Evolutionary conservation across 30 jellyfish, hydroid and myxozoan genomes (phyloP).

Genomic region (Chrysaora quinquecirrha): DNA sequence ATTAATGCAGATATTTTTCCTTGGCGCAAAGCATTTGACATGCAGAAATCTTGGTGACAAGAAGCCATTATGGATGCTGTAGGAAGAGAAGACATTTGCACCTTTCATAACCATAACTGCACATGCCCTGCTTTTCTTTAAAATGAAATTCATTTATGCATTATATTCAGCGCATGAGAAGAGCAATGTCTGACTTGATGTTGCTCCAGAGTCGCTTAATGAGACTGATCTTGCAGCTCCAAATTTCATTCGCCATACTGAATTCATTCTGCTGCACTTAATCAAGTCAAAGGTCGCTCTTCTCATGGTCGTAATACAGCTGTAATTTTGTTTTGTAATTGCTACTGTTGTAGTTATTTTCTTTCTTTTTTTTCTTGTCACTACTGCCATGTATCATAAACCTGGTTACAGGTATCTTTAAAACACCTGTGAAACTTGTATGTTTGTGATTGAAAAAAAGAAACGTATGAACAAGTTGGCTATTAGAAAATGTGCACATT

Average conservation of each 20-base stretch:
- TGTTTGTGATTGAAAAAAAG: no score
- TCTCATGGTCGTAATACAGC: not conserved
- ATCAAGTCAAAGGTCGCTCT: not conserved
- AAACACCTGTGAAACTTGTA: no score
- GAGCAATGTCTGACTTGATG: constrained; percentile 46
- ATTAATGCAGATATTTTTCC: constrained; percentile 27
- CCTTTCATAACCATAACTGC: constrained; percentile 2
- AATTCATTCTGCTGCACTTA: no score
- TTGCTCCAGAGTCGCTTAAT: constrained; percentile 52
- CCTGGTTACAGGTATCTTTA: no score
- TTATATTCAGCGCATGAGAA: constrained; percentile 44
- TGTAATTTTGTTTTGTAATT: no score
- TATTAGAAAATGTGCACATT: no score
- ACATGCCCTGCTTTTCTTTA: constrained; percentile 17
- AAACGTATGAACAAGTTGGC: no score
- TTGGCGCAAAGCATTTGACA: not conserved
- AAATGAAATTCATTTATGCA: constrained; percentile 26
- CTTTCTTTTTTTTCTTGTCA: no score
- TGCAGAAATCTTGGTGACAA: not conserved
- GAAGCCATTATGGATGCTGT: not conserved
- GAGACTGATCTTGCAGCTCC: constrained; percentile 20
- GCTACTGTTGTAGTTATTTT: no score
- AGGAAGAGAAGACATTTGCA: not conserved
- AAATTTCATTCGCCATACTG: not conserved
- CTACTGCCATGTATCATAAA: no score